Evolutionary conservation across 2,888 invertebrate genomes (phyloP), one percentile per base, ranked within the genome.

Genomic region (Chrysopilus asiliformis): DNA sequence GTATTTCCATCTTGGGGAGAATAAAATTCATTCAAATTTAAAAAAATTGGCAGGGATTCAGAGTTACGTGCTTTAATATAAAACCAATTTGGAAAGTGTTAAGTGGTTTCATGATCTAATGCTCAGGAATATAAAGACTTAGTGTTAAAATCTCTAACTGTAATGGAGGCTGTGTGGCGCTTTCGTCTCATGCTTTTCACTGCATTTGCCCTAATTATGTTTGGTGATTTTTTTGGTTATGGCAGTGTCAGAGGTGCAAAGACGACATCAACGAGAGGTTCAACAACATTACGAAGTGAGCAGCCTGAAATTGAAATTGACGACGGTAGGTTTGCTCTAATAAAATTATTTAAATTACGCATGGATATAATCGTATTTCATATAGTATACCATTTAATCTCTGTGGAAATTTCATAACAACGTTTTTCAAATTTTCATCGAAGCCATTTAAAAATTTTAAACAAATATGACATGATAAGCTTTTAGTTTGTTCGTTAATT

Each of bases 131-230:
- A n/a, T n/a, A n/a, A n/a, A n/a, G n/a, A n/a, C n/a, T n/a, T n/a
- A n/a, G n/a, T n/a, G n/a, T n/a, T n/a, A n/a, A 28, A 28, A 13
- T 16, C 14, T 9, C 18, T n/a, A 34, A 15, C n/a, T 13, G 29
- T n/a, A 13, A 58, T 64, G 55, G 58, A 63, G 44, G 53, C 58
- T 32, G 60, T 58, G 41, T 63, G 64, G 64, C 56, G 62, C 41
- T 60, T 60, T 47, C 61, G 62, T 38, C 50, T 64, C 19, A 55
- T 60, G 55, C 49, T 63, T 35, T 52, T 62, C 22, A 53, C 52
- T 34, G 52, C 58, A 30, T 45, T 60, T 42, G 57, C 58, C 27
- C 46, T 64, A 45, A 53, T 64, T 41, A 45, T 62, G 36, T 60
- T 62, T 42, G 63, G 63, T 34, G 63, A 64, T 45, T 54, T 61